Conservation (phyloP, 2,797 vertebrate species). For the Tenualosa thibaudeaui region DNA sequence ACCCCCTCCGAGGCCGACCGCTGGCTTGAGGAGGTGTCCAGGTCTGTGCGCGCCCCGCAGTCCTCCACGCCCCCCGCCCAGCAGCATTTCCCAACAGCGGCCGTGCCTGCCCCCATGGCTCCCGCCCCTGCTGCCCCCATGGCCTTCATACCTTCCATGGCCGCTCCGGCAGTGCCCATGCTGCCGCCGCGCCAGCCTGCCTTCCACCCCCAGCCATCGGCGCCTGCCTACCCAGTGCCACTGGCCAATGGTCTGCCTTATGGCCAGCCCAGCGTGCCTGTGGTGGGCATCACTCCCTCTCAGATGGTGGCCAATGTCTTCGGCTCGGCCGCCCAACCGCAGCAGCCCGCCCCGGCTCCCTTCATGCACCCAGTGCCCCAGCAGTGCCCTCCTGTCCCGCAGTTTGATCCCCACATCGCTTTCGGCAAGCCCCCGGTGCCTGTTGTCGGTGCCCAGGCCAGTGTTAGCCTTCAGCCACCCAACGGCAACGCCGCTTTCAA, state of each 20-base stretch:
- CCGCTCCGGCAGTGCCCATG: constrained; percentile 79
- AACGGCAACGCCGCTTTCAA: constrained; percentile 70
- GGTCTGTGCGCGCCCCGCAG: constrained; percentile 84
- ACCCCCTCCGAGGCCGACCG: constrained; percentile 96
- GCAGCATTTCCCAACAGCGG: constrained; percentile 32
- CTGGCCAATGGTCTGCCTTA: constrained; percentile 89
- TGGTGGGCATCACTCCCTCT: constrained; percentile 95
- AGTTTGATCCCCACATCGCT: constrained; percentile 63
- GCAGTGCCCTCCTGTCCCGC: constrained; percentile 65
- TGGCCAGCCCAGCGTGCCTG: constrained; percentile 82
- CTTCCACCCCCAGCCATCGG: constrained; percentile 77
- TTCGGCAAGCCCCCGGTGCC: constrained; percentile 44
- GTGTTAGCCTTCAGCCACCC: constrained; percentile 54
- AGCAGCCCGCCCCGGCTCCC: constrained; percentile 68
- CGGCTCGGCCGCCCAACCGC: constrained; percentile 85
- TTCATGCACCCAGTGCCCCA: constrained; percentile 60
- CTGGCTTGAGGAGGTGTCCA: constrained; percentile 96
- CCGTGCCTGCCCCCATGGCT: constrained; percentile 71
- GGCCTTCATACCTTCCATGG: constrained; percentile 78
- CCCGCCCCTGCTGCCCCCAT: constrained; percentile 69
- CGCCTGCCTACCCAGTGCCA: constrained; percentile 76
- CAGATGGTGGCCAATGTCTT: constrained; percentile 98
- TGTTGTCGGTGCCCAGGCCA: neutral
- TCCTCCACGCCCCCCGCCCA: constrained; percentile 48
- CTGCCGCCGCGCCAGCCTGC: constrained; percentile 82